A percentile compares a stretch with the other conserved stretches of the same genome.
Evolutionary conservation across 2,797 vertebrate genomes (phyloP).

Genomic region (Myotis findleyi): DNA sequence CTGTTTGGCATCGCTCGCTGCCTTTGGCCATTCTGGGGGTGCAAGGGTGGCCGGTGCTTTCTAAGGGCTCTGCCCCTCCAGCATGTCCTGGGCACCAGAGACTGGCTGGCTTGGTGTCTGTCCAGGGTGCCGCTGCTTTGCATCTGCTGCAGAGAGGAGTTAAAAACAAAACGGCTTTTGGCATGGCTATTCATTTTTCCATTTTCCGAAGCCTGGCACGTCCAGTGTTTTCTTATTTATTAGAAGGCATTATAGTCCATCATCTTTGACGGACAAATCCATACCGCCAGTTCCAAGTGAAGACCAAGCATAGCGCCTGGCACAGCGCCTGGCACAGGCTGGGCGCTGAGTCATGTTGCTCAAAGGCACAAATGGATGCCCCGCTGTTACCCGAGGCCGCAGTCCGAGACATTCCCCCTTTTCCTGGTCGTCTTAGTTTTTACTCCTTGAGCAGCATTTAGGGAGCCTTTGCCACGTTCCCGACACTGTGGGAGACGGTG

Average conservation of each 20-base stretch:
- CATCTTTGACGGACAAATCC: conserved; percentile 55
- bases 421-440: neutral
- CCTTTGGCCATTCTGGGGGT: neutral
- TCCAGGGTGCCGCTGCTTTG: conserved; percentile 26
- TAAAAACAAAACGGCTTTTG: conserved; percentile 16
- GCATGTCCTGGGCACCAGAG: neutral
- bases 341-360: neutral
- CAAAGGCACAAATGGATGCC: neutral
- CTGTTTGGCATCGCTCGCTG: neutral
- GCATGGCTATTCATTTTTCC: conserved; percentile 66
- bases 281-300: neutral
- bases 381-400: neutral
- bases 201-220: conserved; percentile 70
- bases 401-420: neutral
- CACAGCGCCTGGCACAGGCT: neutral
- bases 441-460: neutral
- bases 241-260: conserved; percentile 67
- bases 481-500: neutral
- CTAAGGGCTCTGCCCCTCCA: neutral
- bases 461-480: neutral
- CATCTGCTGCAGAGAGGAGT: conserved; percentile 32
- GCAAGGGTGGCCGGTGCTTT: neutral
- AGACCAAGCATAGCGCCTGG: neutral
- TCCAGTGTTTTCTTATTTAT: conserved; percentile 74
- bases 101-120: neutral